Conservation (phyloP, 1,140 invertebrate genomes). For the Apis florea region DNA sequence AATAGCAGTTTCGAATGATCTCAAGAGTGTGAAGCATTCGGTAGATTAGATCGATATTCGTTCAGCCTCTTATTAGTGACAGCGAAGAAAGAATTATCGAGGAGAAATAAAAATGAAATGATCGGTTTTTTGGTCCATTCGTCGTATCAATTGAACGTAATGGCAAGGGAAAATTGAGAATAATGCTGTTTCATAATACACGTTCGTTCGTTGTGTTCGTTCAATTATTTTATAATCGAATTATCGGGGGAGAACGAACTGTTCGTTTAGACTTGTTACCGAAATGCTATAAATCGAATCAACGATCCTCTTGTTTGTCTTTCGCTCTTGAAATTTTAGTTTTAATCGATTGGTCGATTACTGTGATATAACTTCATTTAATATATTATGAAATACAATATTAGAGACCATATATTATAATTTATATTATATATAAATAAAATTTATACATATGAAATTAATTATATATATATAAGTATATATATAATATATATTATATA, state of each 20-base stretch:
- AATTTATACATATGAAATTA: no score
- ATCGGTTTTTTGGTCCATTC: background rate
- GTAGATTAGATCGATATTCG: background rate
- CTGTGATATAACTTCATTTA: no score
- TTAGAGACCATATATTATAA: no score
- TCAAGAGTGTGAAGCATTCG: background rate
- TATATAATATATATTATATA: no score
- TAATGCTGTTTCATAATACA: background rate
- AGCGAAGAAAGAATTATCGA: background rate
- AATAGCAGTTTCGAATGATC: conserved; percentile 12
- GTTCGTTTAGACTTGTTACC: background rate
- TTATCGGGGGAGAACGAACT: background rate
- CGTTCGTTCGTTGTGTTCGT: no score
- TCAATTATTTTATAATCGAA: conserved; percentile 5
- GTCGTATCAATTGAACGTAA: background rate
- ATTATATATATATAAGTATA: no score
- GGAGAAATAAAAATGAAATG: background rate
- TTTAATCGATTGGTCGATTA: background rate
- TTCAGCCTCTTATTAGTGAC: no score
- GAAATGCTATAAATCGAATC: background rate
- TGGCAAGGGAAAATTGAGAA: background rate
- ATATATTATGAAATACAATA: no score
- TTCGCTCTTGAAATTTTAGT: background rate
- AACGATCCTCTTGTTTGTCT: background rate
- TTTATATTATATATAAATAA: no score